These are phyloP conservation scores for Sylvia borin DNA, from an alignment of 2,797 vertebrate genomes.

Conservation along the genomic window DNA sequence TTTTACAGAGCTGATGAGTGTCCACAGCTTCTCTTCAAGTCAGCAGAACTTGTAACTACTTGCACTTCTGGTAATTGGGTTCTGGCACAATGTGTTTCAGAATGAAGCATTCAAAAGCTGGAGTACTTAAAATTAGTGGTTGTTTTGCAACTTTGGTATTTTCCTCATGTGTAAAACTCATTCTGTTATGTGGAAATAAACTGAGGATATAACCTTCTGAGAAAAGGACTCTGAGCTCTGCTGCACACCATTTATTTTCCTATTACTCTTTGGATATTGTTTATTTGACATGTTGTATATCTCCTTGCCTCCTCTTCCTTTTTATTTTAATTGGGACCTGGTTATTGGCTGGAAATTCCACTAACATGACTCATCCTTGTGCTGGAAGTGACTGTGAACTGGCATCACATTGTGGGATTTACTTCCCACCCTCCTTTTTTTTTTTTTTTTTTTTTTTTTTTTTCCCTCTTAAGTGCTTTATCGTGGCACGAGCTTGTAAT, in stretches of 20 bases:
- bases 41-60: not conserved
- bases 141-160: not conserved
- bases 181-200: not conserved
- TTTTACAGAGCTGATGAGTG: not conserved
- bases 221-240: not conserved
- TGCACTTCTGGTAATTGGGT: not conserved
- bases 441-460: not conserved
- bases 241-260: conserved; percentile 24
- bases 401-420: not conserved
- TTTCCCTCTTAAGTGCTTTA: not conserved
- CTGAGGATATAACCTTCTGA: not conserved
- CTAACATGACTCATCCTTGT: not conserved
- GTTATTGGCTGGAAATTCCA: conserved; percentile 33
- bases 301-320: not conserved
- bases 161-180: not conserved
- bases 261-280: not conserved
- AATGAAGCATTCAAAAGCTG: not conserved
- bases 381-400: not conserved
- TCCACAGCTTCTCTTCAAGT: not conserved
- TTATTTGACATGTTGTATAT: not conserved
- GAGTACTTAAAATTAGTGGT: not conserved
- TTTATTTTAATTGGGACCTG: conserved; percentile 2
- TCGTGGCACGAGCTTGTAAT: conserved; percentile 7
- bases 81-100: not conserved
- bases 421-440: not conserved